Base-by-base conservation (phyloP, 2,113 vertebrate species). In the Alexandromys fortis region DNA sequence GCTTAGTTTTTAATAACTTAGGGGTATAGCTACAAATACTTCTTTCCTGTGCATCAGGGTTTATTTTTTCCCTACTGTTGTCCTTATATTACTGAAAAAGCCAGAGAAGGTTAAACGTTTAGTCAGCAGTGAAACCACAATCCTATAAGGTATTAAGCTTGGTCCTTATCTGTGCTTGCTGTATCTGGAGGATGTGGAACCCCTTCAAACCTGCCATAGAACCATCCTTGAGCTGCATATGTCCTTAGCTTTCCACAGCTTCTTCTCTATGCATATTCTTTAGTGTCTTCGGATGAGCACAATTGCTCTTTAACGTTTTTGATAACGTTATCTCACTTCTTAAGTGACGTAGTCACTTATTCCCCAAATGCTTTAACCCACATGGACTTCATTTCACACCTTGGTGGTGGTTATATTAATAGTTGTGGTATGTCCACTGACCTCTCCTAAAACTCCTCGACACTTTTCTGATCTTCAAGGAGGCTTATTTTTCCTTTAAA, bases 401-500 rank as follows among this genome's bases (percentile, higher is more conserved):
- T 73, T 45, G 19, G n/a, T 45, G 30, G 22, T 77, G 6, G 19
- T 75, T 14, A 81, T 81, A 55, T 19, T 58, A 45, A 47, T 81
- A 75, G 19, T 42, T 72, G 19, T 49, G 28, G 47, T 49, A 78
- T 78, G 47, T 30, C 76, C 28, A 49, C 45, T 47, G 47, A 49
- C 47, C 11, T 86, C 65, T 86, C 28, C n/a, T 86, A 87, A 75
- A 9, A 82, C 5, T 61, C 38, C 38, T 22, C 38, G 17, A 24
- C 38, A 93, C 67, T 82, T 38, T 94, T 19, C 68, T 94, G 47
- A 88, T 52, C 24, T 33, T 70, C 17, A 24, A 91, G 21, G 35
- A 86, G 4, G 24, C n/a, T 81, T 87, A 82, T 88, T 63, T 70
- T 87, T 87, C 26, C 55, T n/a, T 86, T 86, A 94, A 76, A 94